Base-by-base conservation (phyloP, 2,797 vertebrate genomes). In the Crenichthys baileyi region DNA sequence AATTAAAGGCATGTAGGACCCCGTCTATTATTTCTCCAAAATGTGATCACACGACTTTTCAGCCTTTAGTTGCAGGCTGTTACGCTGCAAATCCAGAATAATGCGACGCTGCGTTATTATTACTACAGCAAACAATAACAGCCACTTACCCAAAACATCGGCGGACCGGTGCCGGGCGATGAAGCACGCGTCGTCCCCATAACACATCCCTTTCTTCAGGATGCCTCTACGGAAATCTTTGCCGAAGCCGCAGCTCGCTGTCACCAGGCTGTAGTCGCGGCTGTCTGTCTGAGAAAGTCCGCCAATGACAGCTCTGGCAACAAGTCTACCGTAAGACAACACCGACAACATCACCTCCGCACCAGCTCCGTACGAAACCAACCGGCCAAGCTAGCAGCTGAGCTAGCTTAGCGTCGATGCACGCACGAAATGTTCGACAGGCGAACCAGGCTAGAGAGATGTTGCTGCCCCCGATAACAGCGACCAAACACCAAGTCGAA, bases 161-260 rank as follows among this genome's bases (percentile, higher is more conserved):
- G 98, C 98, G 1, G 96, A 95, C 61, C 96, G 96, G 94, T 98
- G 97, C 39, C 97, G 92, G 87, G 98, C 97, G 82, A 98, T 95
- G 90, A 99, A 99, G 86, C 98, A 99, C 73, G 98, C 98, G 90
- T 99, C 98, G 87, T 99, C 98, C 58, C 98, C 98, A 83, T 99
- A 99, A 88, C 98, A 98, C 96, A 97, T 97, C 83, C 98, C 97
- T 88, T 99, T 99, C 96, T 99, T 98, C 48, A 98, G 95, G 90
- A 98, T 97, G 87, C 98, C 98, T 95, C 97, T 98, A 68, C 98
- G 96, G 93, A 98, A 97, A 89, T 99, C 98, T 86, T 99, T 99
- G 39, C 98, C 98, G 79, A 99, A 99, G 85, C 98, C 98, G 86
- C 97, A 98, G 95, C 97, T 98, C 70, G 98, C 98, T 0, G 98